phyloP scores from a whole-genome alignment of 2,113 vertebrate species.

The Aspiorhynchus laticeps region DNA sequence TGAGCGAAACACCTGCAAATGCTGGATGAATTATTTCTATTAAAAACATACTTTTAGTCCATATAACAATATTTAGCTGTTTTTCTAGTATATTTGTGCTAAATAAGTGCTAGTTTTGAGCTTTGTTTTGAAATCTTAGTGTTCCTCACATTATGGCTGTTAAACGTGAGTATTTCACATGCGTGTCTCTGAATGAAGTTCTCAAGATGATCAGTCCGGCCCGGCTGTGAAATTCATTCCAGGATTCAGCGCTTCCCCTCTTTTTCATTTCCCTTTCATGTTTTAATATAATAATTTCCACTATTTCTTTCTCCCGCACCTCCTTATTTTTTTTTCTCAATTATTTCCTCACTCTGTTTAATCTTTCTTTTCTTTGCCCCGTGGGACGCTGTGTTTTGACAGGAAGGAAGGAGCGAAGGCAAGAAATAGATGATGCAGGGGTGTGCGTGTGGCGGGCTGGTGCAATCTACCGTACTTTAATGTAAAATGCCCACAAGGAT shows the following conservation, averaged over 20 bases:
- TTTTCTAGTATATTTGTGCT: neutral
- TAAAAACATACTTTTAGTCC: neutral
- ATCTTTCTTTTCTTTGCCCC: constrained; percentile 56
- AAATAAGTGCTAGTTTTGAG: neutral
- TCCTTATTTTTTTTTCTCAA: constrained; percentile 53
- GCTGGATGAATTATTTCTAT: no score
- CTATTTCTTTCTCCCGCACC: constrained; percentile 30
- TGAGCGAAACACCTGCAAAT: neutral
- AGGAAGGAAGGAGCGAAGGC: constrained; percentile 17
- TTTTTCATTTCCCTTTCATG: constrained; percentile 67
- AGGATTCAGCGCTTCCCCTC: constrained; percentile 55
- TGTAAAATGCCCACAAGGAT: constrained; percentile 67
- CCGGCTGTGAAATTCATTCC: constrained; percentile 45
- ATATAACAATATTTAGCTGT: neutral
- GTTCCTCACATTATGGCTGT: neutral
- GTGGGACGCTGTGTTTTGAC: constrained; percentile 61
- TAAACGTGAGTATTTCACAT: neutral
- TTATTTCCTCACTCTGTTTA: constrained; percentile 64
- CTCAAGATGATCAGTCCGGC: constrained; percentile 24
- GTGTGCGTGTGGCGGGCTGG: constrained; percentile 56
- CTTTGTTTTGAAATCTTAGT: neutral
- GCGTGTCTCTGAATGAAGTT: neutral
- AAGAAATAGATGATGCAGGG: constrained; percentile 33
- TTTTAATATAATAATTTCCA: constrained; percentile 74
- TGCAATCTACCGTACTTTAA: constrained; percentile 70